Evolutionary conservation across 2,113 vertebrate genomes (phyloP).

Genomic region (Propithecus coquereli): DNA sequence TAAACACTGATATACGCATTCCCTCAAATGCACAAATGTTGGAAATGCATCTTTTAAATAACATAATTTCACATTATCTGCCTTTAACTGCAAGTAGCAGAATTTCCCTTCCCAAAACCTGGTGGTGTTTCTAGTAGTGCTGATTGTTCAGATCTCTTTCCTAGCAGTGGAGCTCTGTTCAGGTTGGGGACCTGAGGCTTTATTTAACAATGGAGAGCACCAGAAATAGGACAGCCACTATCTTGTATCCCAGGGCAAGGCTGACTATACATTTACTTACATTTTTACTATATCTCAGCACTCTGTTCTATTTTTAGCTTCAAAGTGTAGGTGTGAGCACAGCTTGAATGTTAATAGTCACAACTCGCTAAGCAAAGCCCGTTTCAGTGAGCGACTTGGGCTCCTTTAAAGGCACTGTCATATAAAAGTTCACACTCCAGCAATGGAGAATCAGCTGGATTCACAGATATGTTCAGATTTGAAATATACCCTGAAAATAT

Average conservation of each 20-base stretch:
- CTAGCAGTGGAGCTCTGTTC: constrained; percentile 45
- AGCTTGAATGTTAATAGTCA: constrained; percentile 69
- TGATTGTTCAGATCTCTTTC: constrained; percentile 27
- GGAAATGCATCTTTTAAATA: neutral
- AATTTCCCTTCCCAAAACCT: neutral
- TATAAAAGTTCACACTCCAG: neutral
- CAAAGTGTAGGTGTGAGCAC: constrained; percentile 66
- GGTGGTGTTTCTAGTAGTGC: neutral
- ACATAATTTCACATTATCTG: no score
- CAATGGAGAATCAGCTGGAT: neutral
- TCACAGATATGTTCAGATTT: neutral
- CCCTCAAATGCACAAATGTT: neutral
- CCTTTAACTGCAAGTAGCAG: neutral
- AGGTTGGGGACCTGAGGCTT: constrained; percentile 63
- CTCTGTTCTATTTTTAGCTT: constrained; percentile 77
- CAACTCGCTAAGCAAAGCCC: constrained; percentile 52
- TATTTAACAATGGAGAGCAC: constrained; percentile 80
- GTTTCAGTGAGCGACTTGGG: neutral
- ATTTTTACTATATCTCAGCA: constrained; percentile 64
- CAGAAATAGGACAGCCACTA: constrained; percentile 79
- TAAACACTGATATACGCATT: neutral
- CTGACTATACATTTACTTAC: no score
- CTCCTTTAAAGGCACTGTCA: neutral
- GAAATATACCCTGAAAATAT: neutral
- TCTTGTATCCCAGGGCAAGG: constrained; percentile 65